Evolutionary conservation across 2,113 vertebrate genomes (phyloP).

Genomic region (Arvicanthis niloticus): DNA sequence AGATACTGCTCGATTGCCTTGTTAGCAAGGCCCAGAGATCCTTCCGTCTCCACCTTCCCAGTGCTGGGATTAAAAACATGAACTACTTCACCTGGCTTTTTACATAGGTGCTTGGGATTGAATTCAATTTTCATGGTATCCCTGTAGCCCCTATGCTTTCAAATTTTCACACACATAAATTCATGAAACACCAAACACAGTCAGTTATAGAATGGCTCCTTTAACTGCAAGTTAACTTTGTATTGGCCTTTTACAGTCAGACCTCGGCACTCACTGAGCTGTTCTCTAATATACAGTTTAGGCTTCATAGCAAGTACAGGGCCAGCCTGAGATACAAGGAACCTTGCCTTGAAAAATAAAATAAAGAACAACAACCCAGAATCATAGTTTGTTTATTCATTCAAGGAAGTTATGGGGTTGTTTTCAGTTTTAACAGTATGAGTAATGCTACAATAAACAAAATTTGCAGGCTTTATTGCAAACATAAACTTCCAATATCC

Average conservation of each 20-base stretch:
- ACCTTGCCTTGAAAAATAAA: neutral
- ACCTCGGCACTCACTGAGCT: neutral
- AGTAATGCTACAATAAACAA: neutral
- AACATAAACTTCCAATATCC: neutral
- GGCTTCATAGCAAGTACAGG: neutral
- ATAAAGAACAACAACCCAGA: neutral
- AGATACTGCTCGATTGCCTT: neutral
- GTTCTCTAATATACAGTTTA: neutral
- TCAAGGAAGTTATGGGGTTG: neutral
- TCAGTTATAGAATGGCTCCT: neutral
- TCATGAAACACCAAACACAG: neutral
- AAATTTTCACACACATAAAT: neutral
- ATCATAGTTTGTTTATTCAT: neutral
- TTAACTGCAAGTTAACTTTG: neutral
- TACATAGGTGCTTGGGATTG: neutral
- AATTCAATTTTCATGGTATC: neutral
- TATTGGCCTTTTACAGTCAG: neutral
- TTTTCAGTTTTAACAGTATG: neutral
- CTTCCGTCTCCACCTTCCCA: neutral
- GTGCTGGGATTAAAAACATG: neutral
- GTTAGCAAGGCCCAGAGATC: neutral
- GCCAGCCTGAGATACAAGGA: neutral
- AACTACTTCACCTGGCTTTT: neutral
- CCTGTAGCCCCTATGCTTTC: neutral
- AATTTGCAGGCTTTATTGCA: neutral